Evolutionary conservation across 2,888 invertebrate species (phyloP).

Genomic region (Heteromurus nitidus): DNA sequence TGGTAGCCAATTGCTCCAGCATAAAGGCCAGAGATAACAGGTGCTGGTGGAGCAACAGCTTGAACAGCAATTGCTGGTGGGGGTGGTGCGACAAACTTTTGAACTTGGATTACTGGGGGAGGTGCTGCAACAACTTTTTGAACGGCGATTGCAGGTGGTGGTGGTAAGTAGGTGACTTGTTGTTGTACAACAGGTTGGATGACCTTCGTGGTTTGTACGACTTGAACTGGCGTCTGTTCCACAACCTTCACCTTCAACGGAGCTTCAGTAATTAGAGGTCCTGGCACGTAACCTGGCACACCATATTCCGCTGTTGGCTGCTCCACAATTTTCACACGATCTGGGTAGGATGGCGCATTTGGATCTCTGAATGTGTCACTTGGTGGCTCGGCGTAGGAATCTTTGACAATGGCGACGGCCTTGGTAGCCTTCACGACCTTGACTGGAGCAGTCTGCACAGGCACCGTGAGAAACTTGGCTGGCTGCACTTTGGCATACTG

Average conservation of each 20-base stretch:
- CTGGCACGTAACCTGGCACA: slow-evolving; percentile 35
- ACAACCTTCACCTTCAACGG: slow-evolving; percentile 24
- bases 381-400: slow-evolving; percentile 64
- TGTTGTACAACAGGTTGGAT: slow-evolving; percentile 31
- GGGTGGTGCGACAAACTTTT: slow-evolving; percentile 24
- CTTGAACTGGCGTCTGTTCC: slow-evolving; percentile 23
- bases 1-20: slow-evolving; percentile 66
- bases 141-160: slow-evolving; percentile 31
- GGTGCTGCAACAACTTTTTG: slow-evolving; percentile 21
- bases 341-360: slow-evolving; percentile 58
- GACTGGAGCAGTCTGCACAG: slow-evolving; percentile 36
- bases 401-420: slow-evolving; percentile 39
- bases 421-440: slow-evolving; percentile 23
- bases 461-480: slow-evolving; percentile 39
- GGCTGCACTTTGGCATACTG: slow-evolving; percentile 19
- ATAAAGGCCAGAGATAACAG: slow-evolving; percentile 48
- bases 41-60: slow-evolving; percentile 17
- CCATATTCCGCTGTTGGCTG: slow-evolving; percentile 57
- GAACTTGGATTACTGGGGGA: slow-evolving; percentile 27
- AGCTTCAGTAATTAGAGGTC: slow-evolving; percentile 30
- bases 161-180: slow-evolving; percentile 14
- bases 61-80: slow-evolving; percentile 28
- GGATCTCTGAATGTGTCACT: slow-evolving; percentile 59
- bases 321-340: slow-evolving; percentile 43
- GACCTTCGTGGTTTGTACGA: neutral